Conservation (phyloP, 2,888 invertebrate species). For the Ornithoptera alexandrae region DNA sequence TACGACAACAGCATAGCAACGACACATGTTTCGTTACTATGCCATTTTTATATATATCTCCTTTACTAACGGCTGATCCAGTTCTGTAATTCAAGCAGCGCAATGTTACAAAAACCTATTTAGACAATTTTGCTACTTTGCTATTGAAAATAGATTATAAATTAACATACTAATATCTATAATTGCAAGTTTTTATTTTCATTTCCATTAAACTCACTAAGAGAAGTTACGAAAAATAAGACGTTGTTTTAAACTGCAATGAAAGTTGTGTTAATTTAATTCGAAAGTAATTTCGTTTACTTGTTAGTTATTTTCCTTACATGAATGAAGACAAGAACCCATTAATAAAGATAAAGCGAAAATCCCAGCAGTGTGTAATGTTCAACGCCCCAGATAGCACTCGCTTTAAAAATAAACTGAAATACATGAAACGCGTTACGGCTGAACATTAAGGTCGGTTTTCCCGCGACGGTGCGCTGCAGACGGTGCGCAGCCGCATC, state of each 20-base stretch:
- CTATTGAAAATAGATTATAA: conserved; percentile 2
- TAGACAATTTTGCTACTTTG: not conserved
- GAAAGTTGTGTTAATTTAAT: not conserved
- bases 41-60: not conserved
- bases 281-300: conserved; percentile 13
- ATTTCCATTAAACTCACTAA: not conserved
- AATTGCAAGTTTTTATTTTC: too few relatives aligned
- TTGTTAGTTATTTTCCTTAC: conserved; percentile 11
- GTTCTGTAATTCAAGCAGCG: not conserved
- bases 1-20: too few relatives aligned
- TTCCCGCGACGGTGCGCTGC: conserved; percentile 37
- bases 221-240: not conserved
- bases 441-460: conserved; percentile 25
- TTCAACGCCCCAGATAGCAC: conserved; percentile 19
- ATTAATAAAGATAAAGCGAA: conserved; percentile 21
- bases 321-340: conserved; percentile 26
- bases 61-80: conserved; percentile 1
- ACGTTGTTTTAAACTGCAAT: not conserved
- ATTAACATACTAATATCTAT: not conserved
- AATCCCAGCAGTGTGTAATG: conserved; percentile 21
- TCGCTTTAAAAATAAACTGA: conserved; percentile 23
- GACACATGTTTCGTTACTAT: conserved; percentile 5
- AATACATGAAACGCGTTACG: conserved; percentile 10
- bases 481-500: conserved; percentile 36
- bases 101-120: not conserved